phyloP scores from a whole-genome alignment of 2,113 vertebrate genomes.

The Aptenodytes patagonicus region DNA sequence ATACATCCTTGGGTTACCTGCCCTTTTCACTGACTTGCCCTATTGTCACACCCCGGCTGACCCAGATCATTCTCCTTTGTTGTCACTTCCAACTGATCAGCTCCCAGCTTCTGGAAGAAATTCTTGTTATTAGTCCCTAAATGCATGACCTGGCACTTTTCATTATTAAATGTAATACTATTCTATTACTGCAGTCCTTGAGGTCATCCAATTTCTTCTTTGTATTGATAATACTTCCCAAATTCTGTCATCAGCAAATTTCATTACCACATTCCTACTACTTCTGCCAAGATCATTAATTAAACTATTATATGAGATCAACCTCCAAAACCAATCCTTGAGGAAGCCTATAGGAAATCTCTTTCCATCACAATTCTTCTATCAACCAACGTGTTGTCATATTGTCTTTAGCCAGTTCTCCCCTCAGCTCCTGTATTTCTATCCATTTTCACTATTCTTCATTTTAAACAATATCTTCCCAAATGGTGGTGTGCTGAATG shows the following conservation, averaged over 20 bases:
- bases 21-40: not conserved
- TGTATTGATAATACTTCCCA: not conserved
- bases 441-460: not conserved
- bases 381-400: not conserved
- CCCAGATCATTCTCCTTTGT: not conserved
- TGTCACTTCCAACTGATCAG: not conserved
- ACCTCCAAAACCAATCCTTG: not conserved
- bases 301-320: not conserved
- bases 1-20: not conserved
- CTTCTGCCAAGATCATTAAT: constrained; percentile 33
- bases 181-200: not conserved
- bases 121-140: not conserved
- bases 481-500: not conserved
- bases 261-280: constrained; percentile 1
- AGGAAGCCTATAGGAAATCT: not conserved
- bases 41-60: not conserved
- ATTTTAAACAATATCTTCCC: not conserved
- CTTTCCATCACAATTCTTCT: not conserved
- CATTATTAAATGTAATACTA: not conserved
- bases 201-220: constrained; percentile 17
- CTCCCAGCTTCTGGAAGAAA: not conserved
- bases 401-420: not conserved
- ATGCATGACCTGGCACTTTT: not conserved
- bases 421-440: not conserved
- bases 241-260: constrained; percentile 2